Evolutionary conservation across 1,140 invertebrate genomes (phyloP), one percentile per base, ranked within the genome.

Genomic region (Cydia strobilella): DNA sequence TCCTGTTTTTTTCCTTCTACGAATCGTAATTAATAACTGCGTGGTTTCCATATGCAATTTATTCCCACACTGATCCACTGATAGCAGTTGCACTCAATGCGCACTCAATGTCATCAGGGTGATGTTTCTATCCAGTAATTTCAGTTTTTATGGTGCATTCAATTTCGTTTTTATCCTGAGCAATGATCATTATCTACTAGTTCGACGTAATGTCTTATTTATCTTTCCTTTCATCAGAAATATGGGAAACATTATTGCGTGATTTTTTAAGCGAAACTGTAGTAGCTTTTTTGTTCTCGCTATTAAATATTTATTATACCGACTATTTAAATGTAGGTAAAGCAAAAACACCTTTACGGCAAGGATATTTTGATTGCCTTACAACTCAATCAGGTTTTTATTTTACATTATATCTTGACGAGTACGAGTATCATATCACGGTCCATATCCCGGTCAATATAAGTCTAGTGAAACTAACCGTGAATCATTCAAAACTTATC

Each of bases 111-210:
- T 81, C 76, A 78, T 79, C 76, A 78, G 78, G 71, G 78, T 82
- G 84, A 86, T 86, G 82, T 84, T 79, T 85, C 86, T 84, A 86
- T 85, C 79, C 80, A 48, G 74, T 35, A 77, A 78, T 86, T 87
- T 84, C 76, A 75, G 75, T 85, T 88, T 84, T 85, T 83, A 69
- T 77, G 59, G 65, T 54, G 54, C 75, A 78, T 76, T 73, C 80
- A 76, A 82, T 83, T 82, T 78, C 42, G 77, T 84, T 88, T 88
- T 89, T 90, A 80, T 79, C 27, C 1, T 1, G n/a, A 20, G 74
- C 77, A 79, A 83, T 83, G 79, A 86, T 88, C 81, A 87, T 88
- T 84, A 83, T 54, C 69, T 75, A 77, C 73, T 69, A 69, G 65
- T 74, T 74, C 59, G 62, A 74, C 74, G 72, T 73, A 72, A 75